Evolutionary conservation across 1,140 invertebrate species (phyloP).

Genomic region (Ceratina japonica): DNA sequence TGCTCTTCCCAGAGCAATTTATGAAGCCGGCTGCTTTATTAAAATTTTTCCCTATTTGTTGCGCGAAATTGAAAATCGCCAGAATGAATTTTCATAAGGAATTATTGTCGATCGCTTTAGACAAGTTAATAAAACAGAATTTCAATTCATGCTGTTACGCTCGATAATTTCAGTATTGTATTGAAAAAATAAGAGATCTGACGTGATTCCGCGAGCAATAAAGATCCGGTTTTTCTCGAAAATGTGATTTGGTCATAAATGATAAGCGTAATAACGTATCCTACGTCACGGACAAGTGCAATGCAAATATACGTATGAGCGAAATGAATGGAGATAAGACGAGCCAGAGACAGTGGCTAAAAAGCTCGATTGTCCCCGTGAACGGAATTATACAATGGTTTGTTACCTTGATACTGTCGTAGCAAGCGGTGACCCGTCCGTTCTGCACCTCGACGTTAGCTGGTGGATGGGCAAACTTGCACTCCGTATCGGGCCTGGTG

Average conservation of each 20-base stretch:
- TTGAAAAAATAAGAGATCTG: too few relatives aligned
- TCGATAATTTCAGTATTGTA: too few relatives aligned
- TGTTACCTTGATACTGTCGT: constrained; percentile 99
- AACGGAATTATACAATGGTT: constrained; percentile 61
- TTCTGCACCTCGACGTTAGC: constrained; percentile 99
- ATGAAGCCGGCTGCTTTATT: constrained; percentile 24
- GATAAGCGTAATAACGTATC: too few relatives aligned
- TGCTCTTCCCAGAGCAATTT: constrained; percentile 5
- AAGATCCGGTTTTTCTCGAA: too few relatives aligned
- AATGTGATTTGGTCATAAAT: too few relatives aligned
- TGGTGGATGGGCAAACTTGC: constrained; percentile 99
- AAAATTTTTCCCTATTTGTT: constrained; percentile 21
- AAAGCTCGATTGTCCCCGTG: constrained; percentile 24
- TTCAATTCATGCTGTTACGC: too few relatives aligned
- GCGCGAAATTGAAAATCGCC: background rate
- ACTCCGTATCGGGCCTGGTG: constrained; percentile 98
- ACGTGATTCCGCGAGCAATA: too few relatives aligned
- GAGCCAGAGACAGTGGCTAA: background rate
- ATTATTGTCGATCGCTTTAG: background rate
- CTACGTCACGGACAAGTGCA: too few relatives aligned
- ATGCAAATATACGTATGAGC: background rate
- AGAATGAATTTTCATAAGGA: background rate
- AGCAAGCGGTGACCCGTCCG: constrained; percentile 99
- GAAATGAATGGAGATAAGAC: background rate
- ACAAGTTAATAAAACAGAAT: background rate